Conservation (phyloP, 35 echinoderm and acorn worm genomes). For the Strongylocentrotus purpuratus region DNA sequence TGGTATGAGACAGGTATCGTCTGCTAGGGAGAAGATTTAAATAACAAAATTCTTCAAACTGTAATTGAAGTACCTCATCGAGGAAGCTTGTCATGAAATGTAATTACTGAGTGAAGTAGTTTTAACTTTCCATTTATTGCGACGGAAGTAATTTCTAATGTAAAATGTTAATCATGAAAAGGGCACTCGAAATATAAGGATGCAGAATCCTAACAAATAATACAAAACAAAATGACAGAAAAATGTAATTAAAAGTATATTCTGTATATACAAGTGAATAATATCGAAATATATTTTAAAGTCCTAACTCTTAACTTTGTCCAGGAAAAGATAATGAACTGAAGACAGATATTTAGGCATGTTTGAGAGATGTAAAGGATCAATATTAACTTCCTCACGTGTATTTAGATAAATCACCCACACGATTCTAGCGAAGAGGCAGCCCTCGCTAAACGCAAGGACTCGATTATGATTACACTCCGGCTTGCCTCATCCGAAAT, state of each 20-base stretch:
- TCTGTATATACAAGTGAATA: too few species aligned
- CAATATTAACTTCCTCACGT: neutral
- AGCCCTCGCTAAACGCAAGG: neutral
- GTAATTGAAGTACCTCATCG: too few species aligned
- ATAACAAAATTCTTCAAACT: too few species aligned
- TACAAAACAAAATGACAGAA: too few species aligned
- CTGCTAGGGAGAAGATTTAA: neutral
- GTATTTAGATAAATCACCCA: neutral
- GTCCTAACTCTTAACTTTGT: neutral
- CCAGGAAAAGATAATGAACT: neutral
- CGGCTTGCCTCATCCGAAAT: neutral
- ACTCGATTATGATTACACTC: neutral
- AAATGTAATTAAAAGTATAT: too few species aligned
- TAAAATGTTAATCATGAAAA: neutral
- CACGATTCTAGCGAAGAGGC: neutral
- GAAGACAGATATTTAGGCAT: neutral
- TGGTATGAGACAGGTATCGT: neutral
- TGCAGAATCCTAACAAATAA: neutral
- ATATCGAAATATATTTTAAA: too few species aligned
- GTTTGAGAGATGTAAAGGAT: neutral
- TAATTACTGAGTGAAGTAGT: neutral
- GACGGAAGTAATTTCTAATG: neutral
- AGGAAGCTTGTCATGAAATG: neutral
- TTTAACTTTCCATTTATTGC: neutral
- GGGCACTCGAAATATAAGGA: neutral